Conservation (phyloP, 2,797 vertebrate genomes). For the Lemur catta region DNA sequence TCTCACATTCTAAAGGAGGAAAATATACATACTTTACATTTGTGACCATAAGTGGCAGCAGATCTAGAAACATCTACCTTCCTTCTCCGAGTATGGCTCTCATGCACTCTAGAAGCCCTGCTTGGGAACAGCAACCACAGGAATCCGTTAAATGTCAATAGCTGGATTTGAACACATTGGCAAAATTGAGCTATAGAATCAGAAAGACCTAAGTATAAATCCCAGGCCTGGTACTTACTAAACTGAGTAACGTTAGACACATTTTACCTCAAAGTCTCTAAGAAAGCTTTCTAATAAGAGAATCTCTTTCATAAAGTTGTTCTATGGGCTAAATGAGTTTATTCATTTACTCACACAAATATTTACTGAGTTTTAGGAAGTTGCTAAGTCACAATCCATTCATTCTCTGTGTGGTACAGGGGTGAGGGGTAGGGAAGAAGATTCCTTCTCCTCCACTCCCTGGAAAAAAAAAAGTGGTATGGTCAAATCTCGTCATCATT, state of each 20-base stretch:
- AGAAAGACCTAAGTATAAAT: background rate
- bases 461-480: background rate
- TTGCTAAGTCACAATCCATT: background rate
- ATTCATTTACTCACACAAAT: background rate
- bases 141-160: background rate
- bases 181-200: background rate
- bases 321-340: background rate
- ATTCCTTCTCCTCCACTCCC: background rate
- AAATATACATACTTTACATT: background rate
- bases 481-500: background rate
- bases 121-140: background rate
- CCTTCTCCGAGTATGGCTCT: background rate
- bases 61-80: background rate
- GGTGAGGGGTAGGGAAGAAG: background rate
- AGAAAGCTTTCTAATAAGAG: background rate
- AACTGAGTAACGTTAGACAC: background rate
- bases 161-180: background rate
- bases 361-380: background rate
- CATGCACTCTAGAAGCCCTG: background rate
- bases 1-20: background rate
- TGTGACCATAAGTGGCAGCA: background rate
- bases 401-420: background rate
- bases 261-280: background rate
- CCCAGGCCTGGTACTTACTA: background rate
- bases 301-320: background rate